A percentile compares a stretch with the other conserved stretches of the same genome.
These are phyloP conservation scores for Podarcis siculus DNA, from an alignment of 2,797 vertebrate genomes.

Conservation along the genomic window DNA sequence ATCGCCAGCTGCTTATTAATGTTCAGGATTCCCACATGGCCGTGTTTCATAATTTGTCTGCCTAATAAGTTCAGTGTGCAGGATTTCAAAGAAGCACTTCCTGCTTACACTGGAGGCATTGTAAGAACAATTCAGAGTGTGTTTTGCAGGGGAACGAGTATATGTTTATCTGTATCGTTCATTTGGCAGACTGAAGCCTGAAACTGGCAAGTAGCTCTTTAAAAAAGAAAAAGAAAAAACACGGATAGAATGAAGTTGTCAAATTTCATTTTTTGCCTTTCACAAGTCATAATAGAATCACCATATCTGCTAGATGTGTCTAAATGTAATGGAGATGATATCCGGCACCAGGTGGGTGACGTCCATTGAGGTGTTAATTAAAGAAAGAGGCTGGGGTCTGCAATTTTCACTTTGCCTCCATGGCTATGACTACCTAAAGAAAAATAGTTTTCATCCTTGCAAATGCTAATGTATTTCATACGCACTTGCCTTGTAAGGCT, in stretches of 20 bases:
- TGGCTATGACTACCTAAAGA: slow-evolving; percentile 10
- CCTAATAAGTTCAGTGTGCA: neutral
- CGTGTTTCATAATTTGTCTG: neutral
- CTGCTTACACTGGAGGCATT: neutral
- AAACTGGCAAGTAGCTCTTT: slow-evolving; percentile 12
- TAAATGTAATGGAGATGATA: neutral
- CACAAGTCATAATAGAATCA: slow-evolving; percentile 26
- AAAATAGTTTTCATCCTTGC: slow-evolving; percentile 1
- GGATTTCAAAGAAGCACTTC: neutral
- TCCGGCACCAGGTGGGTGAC: neutral
- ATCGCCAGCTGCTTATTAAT: neutral
- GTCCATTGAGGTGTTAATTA: slow-evolving; percentile 34
- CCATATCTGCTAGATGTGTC: slow-evolving; percentile 20
- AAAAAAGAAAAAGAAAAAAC: neutral
- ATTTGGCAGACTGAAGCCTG: neutral
- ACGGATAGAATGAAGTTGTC: neutral
- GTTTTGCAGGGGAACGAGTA: fast-evolving
- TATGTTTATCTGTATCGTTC: neutral
- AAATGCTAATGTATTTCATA: slow-evolving; percentile 12
- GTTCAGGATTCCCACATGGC: too few species aligned
- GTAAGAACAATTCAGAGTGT: neutral
- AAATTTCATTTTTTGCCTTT: slow-evolving; percentile 41
- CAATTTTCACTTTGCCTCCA: slow-evolving; percentile 29
- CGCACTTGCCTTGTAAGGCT: neutral
- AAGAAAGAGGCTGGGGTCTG: neutral